Conservation (phyloP, 2,888 invertebrate species). For the Acleris literana region DNA sequence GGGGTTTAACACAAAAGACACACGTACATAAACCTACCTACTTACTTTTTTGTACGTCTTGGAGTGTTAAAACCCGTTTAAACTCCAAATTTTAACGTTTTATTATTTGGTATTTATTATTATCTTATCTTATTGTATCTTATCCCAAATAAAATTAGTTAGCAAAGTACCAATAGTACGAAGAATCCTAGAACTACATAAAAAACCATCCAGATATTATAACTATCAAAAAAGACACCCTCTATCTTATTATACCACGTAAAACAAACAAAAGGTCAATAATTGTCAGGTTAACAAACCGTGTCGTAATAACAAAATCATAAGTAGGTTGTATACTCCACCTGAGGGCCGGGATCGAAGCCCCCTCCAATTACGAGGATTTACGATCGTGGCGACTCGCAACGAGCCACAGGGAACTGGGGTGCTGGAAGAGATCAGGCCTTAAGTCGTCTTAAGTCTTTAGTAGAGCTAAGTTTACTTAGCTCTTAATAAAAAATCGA, state of each 20-base stretch:
- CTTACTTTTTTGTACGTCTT: no score
- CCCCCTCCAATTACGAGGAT: constrained; percentile 64
- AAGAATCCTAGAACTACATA: neutral
- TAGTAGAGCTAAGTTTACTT: no score
- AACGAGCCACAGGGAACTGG: constrained; percentile 37
- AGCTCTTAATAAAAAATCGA: no score
- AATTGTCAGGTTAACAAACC: constrained; percentile 34
- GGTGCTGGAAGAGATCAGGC: constrained; percentile 15
- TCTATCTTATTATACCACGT: neutral
- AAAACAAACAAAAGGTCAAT: constrained; percentile 16
- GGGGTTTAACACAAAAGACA: no score
- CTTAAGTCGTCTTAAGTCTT: no score
- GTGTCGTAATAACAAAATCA: constrained; percentile 33
- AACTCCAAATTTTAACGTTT: no score
- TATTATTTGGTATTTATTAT: no score
- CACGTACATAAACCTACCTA: no score
- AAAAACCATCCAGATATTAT: neutral
- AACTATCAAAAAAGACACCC: neutral
- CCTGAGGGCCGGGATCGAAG: constrained; percentile 42
- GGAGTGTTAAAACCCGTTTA: no score
- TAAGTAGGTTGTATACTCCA: constrained; percentile 34
- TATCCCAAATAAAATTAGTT: no score
- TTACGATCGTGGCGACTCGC: constrained; percentile 58
- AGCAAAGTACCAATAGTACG: no score
- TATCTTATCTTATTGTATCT: no score